Evolutionary conservation across 2,797 vertebrate species (phyloP).

Genomic region (Oreonectes daqikongensis): DNA sequence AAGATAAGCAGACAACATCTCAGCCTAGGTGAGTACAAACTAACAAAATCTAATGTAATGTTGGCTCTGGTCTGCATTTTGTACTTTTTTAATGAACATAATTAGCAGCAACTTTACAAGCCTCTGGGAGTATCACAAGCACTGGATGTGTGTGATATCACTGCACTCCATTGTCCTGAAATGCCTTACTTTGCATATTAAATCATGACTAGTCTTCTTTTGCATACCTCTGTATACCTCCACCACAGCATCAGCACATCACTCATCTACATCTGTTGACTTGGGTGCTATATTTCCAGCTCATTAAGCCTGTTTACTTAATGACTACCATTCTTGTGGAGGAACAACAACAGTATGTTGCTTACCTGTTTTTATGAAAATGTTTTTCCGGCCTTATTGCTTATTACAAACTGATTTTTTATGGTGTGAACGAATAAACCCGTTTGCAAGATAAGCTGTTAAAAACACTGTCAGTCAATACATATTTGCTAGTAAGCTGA

Average conservation of each 20-base stretch:
- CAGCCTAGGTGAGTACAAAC: not conserved
- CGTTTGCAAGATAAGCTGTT: slow-evolving; percentile 60
- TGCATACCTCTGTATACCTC: slow-evolving; percentile 7
- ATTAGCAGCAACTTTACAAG: slow-evolving; percentile 18
- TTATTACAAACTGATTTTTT: slow-evolving; percentile 53
- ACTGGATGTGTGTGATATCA: slow-evolving; percentile 6
- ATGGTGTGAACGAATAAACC: slow-evolving; percentile 63
- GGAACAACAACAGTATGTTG: slow-evolving; percentile 48
- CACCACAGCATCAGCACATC: slow-evolving; percentile 17
- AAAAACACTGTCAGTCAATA: slow-evolving; percentile 56
- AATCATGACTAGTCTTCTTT: slow-evolving; percentile 17
- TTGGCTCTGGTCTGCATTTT: slow-evolving; percentile 9
- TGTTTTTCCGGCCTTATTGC: slow-evolving; percentile 61
- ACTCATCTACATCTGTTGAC: slow-evolving; percentile 23
- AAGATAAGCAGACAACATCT: no score
- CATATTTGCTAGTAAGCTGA: slow-evolving; percentile 51
- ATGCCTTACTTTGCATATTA: slow-evolving; percentile 10
- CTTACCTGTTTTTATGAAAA: slow-evolving; percentile 62
- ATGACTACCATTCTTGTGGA: slow-evolving; percentile 63
- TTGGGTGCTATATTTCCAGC: slow-evolving; percentile 48
- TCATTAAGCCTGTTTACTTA: slow-evolving; percentile 59
- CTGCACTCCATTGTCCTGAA: slow-evolving; percentile 7
- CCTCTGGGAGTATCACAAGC: slow-evolving; percentile 15
- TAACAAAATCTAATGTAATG: not conserved
- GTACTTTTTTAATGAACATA: slow-evolving; percentile 23